Evolutionary conservation across 2,113 vertebrate genomes (phyloP).

Genomic region (Mastomys natalensis): DNA sequence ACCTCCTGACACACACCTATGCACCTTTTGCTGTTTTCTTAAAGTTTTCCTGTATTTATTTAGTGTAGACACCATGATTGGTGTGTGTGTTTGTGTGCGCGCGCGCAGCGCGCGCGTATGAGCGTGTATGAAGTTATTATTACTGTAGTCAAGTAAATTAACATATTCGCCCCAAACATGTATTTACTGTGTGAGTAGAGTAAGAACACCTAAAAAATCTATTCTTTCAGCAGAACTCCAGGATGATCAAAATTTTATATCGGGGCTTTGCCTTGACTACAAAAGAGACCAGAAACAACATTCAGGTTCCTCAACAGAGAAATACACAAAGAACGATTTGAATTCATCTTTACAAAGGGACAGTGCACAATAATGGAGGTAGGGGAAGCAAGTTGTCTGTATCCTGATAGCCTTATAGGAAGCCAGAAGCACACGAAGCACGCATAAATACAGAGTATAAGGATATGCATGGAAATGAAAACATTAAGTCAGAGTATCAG

Average conservation of each 20-base stretch:
- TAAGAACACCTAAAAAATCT: neutral
- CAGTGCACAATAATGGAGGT: neutral
- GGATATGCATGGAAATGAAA: neutral
- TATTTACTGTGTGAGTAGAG: neutral
- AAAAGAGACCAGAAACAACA: constrained; percentile 9
- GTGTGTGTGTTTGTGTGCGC: too few species aligned
- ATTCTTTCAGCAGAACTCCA: neutral
- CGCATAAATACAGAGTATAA: neutral
- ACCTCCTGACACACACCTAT: neutral
- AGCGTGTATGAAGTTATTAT: neutral
- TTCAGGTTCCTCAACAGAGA: neutral
- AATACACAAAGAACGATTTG: neutral
- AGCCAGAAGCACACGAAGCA: neutral
- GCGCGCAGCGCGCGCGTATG: too few species aligned
- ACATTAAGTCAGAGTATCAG: neutral
- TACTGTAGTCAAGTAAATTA: neutral
- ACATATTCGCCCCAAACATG: neutral
- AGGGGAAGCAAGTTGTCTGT: neutral
- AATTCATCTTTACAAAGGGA: neutral
- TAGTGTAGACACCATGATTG: neutral
- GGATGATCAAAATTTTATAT: neutral
- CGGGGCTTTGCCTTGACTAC: neutral
- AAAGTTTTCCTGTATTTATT: neutral
- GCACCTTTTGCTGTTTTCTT: neutral
- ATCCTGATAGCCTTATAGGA: neutral